These are phyloP conservation scores for Hecatera dysodea DNA, from an alignment of 2,888 invertebrate species.

Conservation along the genomic window DNA sequence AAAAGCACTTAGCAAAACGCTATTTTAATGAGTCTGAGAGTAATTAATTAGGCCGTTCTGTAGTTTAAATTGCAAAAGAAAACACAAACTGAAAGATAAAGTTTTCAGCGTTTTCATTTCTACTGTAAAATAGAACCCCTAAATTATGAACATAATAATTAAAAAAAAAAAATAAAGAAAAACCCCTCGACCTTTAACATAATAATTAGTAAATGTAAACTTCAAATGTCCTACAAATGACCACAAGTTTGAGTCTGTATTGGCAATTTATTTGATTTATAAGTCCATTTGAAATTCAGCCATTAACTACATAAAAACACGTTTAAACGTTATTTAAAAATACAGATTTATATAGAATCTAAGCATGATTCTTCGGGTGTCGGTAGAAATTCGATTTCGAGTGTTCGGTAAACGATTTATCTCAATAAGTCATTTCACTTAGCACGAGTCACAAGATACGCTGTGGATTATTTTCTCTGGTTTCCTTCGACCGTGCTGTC, in stretches of 20 bases:
- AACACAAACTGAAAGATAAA: slow-evolving; percentile 22
- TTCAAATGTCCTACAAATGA: slow-evolving; percentile 20
- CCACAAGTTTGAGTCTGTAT: slow-evolving; percentile 10
- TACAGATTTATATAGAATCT: slow-evolving; percentile 62
- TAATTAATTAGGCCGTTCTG: slow-evolving; percentile 40
- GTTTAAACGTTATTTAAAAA: slow-evolving; percentile 58
- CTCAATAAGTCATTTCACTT: slow-evolving; percentile 78
- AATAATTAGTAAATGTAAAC: slow-evolving; percentile 5
- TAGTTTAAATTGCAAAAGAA: slow-evolving; percentile 33
- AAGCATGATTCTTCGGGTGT: slow-evolving; percentile 61
- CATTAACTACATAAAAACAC: slow-evolving; percentile 53
- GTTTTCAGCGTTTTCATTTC: slow-evolving; percentile 6
- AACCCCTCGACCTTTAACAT: neutral
- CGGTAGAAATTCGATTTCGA: slow-evolving; percentile 72
- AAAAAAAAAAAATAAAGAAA: too few species aligned
- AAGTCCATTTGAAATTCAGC: slow-evolving; percentile 40
- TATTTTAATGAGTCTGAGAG: slow-evolving; percentile 42
- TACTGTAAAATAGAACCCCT: neutral
- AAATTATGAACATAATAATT: neutral
- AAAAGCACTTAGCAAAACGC: slow-evolving; percentile 20
- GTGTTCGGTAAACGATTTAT: slow-evolving; percentile 77
- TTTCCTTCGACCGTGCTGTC: slow-evolving; percentile 4
- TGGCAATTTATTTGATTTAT: slow-evolving; percentile 59
- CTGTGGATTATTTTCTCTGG: slow-evolving; percentile 57
- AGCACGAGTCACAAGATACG: slow-evolving; percentile 59